Evolutionary conservation across 2,797 vertebrate genomes (phyloP).

Genomic region (Oreonectes daqikongensis): DNA sequence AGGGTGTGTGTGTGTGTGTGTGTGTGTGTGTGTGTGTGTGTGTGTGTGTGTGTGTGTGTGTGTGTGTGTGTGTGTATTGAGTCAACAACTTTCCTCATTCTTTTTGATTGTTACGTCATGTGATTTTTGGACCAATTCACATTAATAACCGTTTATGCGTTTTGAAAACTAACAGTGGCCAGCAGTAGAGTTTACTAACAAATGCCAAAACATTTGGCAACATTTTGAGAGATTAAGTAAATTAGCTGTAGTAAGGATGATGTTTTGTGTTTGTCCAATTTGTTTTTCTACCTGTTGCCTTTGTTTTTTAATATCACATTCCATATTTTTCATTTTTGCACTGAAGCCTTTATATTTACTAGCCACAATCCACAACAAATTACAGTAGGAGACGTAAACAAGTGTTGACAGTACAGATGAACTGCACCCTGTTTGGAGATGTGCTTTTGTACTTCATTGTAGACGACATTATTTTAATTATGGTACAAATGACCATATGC

Average conservation of each 20-base stretch:
- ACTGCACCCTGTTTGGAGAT: neutral
- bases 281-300: neutral
- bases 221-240: conserved; percentile 30
- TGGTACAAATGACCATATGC: too few relatives aligned
- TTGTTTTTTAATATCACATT: conserved; percentile 13
- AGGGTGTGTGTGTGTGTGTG: conserved; percentile 6
- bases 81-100: conserved; percentile 56
- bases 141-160: conserved; percentile 52
- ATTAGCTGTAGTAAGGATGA: conserved; percentile 12
- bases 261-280: conserved; percentile 18
- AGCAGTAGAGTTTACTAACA: neutral
- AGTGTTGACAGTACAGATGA: neutral
- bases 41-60: too few relatives aligned
- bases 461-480: too few relatives aligned
- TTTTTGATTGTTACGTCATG: conserved; percentile 55
- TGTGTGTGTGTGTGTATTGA: conserved; percentile 10
- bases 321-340: neutral
- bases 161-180: conserved; percentile 32
- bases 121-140: conserved; percentile 37
- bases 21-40: neutral
- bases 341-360: conserved; percentile 32
- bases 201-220: conserved; percentile 10
- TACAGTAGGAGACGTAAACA: neutral
- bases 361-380: conserved; percentile 15
- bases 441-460: too few relatives aligned